These are phyloP conservation scores for Cataglyphis albicans DNA, from an alignment of 2,888 invertebrate species.

Conservation along the genomic window DNA sequence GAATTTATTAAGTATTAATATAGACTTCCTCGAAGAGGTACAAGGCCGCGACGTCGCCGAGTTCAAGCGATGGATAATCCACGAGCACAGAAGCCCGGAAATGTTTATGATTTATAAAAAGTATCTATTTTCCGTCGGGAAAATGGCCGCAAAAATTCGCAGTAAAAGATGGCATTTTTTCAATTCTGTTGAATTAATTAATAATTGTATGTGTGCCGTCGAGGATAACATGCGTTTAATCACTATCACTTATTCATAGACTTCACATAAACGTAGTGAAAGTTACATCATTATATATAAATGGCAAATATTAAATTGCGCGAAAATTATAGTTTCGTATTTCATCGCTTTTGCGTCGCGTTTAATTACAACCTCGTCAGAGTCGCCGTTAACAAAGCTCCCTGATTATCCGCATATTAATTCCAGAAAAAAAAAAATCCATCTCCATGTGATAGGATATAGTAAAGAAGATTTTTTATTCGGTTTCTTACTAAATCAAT, in stretches of 20 bases:
- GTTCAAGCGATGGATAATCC: slow-evolving; percentile 6
- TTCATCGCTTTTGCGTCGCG: neutral
- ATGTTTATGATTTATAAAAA: slow-evolving; percentile 20
- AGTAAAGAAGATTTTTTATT: neutral
- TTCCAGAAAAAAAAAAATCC: slow-evolving; percentile 5
- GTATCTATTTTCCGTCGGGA: neutral
- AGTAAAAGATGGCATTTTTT: neutral
- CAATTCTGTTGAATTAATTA: slow-evolving; percentile 5
- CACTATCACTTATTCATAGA: slow-evolving; percentile 6
- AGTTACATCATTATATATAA: slow-evolving; percentile 15
- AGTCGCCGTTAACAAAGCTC: slow-evolving; percentile 18
- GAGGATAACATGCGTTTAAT: neutral
- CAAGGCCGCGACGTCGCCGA: slow-evolving; percentile 34
- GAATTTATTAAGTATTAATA: slow-evolving; percentile 71
- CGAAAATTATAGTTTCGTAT: neutral
- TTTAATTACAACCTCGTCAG: neutral
- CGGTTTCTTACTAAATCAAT: neutral
- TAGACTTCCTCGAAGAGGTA: slow-evolving; percentile 54
- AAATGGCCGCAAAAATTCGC: slow-evolving; percentile 9
- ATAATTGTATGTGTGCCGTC: neutral
- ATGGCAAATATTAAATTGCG: slow-evolving; percentile 29
- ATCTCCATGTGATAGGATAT: neutral
- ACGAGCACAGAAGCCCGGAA: neutral
- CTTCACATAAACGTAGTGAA: slow-evolving; percentile 14
- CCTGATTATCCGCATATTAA: slow-evolving; percentile 9